A percentile compares a stretch with the other conserved stretches of the same genome.
Evolutionary conservation across 2,888 invertebrate species (phyloP).

Genomic region (Cheilosia scutellata): DNA sequence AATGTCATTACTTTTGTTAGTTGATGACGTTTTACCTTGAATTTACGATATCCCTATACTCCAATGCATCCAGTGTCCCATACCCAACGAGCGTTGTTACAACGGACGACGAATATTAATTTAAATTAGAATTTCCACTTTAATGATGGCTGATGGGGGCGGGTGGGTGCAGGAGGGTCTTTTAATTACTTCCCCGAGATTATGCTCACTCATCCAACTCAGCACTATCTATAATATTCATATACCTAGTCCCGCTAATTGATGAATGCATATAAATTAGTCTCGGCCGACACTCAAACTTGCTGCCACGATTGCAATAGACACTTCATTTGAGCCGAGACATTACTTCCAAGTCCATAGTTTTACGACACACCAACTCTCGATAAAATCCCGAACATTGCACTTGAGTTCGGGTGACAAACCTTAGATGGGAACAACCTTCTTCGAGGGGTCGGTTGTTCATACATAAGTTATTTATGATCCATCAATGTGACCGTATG

Average conservation of each 20-base stretch:
- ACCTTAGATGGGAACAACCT: constrained; percentile 28
- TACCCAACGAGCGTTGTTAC: constrained; percentile 36
- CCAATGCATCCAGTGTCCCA: constrained; percentile 45
- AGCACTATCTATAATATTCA: not conserved
- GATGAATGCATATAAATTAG: constrained; percentile 69
- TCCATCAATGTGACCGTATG: constrained; percentile 81
- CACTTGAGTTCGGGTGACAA: constrained; percentile 36
- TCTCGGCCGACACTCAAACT: constrained; percentile 30
- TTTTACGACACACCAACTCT: constrained; percentile 61
- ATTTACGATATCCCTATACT: constrained; percentile 51
- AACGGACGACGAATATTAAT: constrained; percentile 66
- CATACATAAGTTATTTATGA: constrained; percentile 82
- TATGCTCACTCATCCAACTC: constrained; percentile 22
- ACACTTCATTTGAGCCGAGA: constrained; percentile 70
- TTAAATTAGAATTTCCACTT: constrained; percentile 71
- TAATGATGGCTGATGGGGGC: constrained; percentile 3
- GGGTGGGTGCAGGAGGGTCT: constrained; percentile 16
- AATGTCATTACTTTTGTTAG: constrained; percentile 73
- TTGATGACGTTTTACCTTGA: constrained; percentile 75
- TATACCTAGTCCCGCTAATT: constrained; percentile 63
- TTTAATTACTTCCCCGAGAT: constrained; percentile 72
- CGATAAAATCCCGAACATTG: constrained; percentile 70
- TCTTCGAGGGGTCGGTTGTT: constrained; percentile 30
- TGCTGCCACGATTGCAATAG: constrained; percentile 56
- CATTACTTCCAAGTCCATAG: constrained; percentile 61